These are phyloP conservation scores for Pandemis cinnamomeana DNA, from an alignment of 2,888 invertebrate species.

Conservation along the genomic window DNA sequence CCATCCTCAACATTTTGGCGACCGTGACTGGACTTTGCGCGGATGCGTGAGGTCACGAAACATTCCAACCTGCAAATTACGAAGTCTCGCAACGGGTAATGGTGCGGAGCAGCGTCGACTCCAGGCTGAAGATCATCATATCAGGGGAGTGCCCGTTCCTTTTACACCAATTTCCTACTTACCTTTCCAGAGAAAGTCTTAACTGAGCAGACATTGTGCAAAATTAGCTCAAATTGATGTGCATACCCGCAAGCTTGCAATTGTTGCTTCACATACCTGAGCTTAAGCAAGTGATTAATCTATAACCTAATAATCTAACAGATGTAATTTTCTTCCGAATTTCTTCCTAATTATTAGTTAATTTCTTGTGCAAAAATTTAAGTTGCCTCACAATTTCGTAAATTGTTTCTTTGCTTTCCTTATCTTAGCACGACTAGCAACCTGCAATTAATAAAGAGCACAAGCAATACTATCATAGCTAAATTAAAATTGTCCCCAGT, in stretches of 20 bases:
- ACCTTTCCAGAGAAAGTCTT: conserved; percentile 1
- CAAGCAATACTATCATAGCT: neutral
- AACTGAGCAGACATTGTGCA: conserved; percentile 2
- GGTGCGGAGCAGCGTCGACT: neutral
- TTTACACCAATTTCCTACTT: conserved; percentile 4
- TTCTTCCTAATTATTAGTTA: too few species aligned
- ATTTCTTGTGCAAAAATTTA: too few species aligned
- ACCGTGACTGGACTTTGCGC: too few species aligned
- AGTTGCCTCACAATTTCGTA: too few species aligned
- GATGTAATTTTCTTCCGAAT: too few species aligned
- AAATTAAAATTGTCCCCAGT: too few species aligned
- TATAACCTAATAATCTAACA: too few species aligned
- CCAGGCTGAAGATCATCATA: neutral
- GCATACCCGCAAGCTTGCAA: neutral
- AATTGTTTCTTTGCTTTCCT: too few species aligned
- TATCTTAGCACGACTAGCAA: neutral
- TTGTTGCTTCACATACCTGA: neutral
- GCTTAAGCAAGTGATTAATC: neutral
- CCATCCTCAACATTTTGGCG: too few species aligned
- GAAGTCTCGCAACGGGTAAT: too few species aligned
- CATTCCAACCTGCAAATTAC: too few species aligned
- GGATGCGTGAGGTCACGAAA: too few species aligned
- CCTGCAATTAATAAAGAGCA: neutral
- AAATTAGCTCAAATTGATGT: neutral
- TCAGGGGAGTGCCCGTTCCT: conserved; percentile 15